These are phyloP conservation scores for Octopus bimaculoides DNA, from an alignment of 1,140 invertebrate genomes.

Conservation along the genomic window DNA sequence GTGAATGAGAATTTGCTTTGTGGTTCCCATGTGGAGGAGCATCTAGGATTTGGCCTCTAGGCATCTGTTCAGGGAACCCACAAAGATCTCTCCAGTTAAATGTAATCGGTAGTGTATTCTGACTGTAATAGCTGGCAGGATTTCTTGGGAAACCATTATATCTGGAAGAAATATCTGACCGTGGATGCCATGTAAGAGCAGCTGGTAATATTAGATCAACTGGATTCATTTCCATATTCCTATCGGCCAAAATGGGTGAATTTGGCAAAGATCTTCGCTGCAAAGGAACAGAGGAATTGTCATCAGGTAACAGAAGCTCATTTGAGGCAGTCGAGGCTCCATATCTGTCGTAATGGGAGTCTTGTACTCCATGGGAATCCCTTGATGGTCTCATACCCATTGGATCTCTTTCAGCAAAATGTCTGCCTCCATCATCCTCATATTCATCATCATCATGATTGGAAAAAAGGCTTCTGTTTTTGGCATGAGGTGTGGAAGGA, in stretches of 20 bases:
- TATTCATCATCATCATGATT: too few relatives aligned
- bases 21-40: neutral
- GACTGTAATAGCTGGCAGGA: neutral
- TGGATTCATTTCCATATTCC: neutral
- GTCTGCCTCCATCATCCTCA: too few relatives aligned
- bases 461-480: too few relatives aligned
- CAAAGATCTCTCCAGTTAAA: neutral
- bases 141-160: neutral
- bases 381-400: too few relatives aligned
- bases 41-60: neutral
- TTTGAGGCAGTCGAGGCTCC: too few relatives aligned
- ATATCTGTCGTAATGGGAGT: too few relatives aligned
- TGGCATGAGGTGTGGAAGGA: too few relatives aligned
- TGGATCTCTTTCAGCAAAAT: too few relatives aligned
- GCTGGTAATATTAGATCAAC: neutral
- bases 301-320: too few relatives aligned
- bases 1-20: neutral
- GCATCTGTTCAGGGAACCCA: neutral
- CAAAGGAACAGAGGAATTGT: neutral
- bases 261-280: neutral
- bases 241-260: neutral
- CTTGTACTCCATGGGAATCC: too few relatives aligned
- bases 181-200: slow-evolving; percentile 1
- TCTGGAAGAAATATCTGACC: neutral
- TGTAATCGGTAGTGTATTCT: neutral